Conservation (phyloP, 2,113 vertebrate genomes). For the Pachypanchax playfairii region DNA sequence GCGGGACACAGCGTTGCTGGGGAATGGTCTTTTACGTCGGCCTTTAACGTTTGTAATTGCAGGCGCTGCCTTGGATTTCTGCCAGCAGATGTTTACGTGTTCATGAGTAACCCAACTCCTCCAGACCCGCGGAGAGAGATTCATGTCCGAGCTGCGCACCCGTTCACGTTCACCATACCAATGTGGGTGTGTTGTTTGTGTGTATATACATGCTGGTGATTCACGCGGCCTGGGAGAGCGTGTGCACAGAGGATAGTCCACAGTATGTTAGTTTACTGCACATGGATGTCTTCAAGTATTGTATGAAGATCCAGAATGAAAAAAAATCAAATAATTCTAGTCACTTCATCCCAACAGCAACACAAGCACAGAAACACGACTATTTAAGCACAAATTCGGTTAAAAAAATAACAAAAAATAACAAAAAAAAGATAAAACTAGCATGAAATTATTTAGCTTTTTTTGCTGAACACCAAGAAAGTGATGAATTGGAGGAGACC, state of each 20-base stretch:
- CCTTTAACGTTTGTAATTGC: slow-evolving; percentile 75
- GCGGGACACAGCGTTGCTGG: slow-evolving; percentile 37
- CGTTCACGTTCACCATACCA: slow-evolving; percentile 58
- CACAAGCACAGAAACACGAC: slow-evolving; percentile 1
- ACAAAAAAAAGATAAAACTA: neutral
- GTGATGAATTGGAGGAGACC: slow-evolving; percentile 38
- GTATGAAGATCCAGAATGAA: neutral
- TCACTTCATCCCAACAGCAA: neutral
- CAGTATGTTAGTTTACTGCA: slow-evolving; percentile 16
- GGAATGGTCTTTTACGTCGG: slow-evolving; percentile 67
- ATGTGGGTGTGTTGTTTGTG: slow-evolving; percentile 50
- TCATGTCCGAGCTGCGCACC: slow-evolving; percentile 69
- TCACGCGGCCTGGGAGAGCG: slow-evolving; percentile 42
- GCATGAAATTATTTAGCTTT: slow-evolving; percentile 7
- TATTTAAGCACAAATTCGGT: neutral
- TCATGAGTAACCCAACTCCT: slow-evolving; percentile 75
- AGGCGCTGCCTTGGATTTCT: slow-evolving; percentile 61
- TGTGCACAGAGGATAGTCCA: slow-evolving; percentile 37
- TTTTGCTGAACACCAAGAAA: slow-evolving; percentile 25
- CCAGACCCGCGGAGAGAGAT: slow-evolving; percentile 64
- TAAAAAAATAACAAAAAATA: neutral
- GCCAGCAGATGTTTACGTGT: slow-evolving; percentile 75
- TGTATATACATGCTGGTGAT: slow-evolving; percentile 56
- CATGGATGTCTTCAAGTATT: slow-evolving; percentile 21
- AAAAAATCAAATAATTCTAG: too few species aligned